Evolutionary conservation across 2,113 vertebrate species (phyloP).

Genomic region (Oreochromis tanganicae): DNA sequence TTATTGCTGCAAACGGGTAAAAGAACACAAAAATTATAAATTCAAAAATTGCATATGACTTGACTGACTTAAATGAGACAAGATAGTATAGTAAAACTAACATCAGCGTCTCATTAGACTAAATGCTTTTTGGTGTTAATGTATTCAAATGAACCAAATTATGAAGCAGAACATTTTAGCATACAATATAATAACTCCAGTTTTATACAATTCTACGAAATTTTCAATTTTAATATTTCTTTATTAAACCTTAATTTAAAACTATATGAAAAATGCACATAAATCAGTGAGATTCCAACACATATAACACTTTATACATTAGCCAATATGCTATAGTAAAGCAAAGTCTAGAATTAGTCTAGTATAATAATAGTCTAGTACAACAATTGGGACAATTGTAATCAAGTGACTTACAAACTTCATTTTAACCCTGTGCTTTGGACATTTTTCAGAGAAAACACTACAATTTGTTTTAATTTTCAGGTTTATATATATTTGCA

Average conservation of each 20-base stretch:
- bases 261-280: not conserved
- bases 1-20: not conserved
- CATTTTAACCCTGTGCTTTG: not conserved
- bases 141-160: not conserved
- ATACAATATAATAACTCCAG: not conserved
- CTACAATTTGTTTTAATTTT: not conserved
- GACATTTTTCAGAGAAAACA: not conserved
- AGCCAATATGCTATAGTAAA: not conserved
- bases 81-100: not conserved
- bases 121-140: not conserved
- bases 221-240: not conserved
- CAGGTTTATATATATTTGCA: not conserved
- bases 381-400: accelerated
- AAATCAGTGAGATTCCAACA: not conserved
- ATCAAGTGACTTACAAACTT: not conserved
- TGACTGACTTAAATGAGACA: not conserved
- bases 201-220: not conserved
- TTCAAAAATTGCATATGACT: not conserved
- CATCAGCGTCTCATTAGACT: not conserved
- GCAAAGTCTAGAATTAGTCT: not conserved
- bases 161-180: not conserved
- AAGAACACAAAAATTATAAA: not conserved
- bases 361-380: not conserved
- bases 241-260: not conserved
- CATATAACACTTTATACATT: not conserved